Base-by-base conservation (phyloP, 1,140 invertebrate species). In the Hycleus cichorii region DNA sequence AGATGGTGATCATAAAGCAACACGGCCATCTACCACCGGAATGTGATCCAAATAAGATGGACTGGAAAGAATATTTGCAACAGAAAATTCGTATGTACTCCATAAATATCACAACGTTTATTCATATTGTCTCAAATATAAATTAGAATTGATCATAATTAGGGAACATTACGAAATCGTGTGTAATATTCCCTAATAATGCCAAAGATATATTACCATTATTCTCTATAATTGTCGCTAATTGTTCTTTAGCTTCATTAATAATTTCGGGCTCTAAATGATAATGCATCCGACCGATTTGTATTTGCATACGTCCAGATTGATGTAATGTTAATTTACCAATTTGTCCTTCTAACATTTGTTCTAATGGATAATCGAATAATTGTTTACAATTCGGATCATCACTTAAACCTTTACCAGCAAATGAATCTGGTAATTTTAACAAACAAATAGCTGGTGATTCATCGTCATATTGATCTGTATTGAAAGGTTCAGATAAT, bases 321-420 rank as follows among this genome's bases (percentile, higher is more conserved):
- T 59, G 61, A n/a, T 57, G 43, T 10, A 69, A 58, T 10, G 54
- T 10, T 57, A 69, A 18, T 60, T 65, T 65, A n/a, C 67, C 67
- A 58, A 69, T 67, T 62, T 69, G 56, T 32, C 67, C 67, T 59
- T 69, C 67, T 25, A 57, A 25, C 65, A 69, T 67, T 4, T 61
- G 48, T 9, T 48, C 55, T 43, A 69, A 49, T 39, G 54, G 47
- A 57, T 67, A 69, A 54, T 69, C 65, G 27, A 63, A 57, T 9
- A 62, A 32, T 59, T 59, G 62, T 58, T 62, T 62, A 50, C 55
- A 53, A 59, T 64, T 65, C 39, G 63, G 63, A 52, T 69, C 65
- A 47, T 69, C 65, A 65, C 67, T 65, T 4, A 69, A 57, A 27
- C 59, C 53, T 62, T 65, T 69, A 4, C 63, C 65, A 51, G 63